Percentiles rank a stretch among this genome's conserved stretches.
phyloP scores from a whole-genome alignment of 2,797 vertebrate genomes.

The Pangasius mekongensis region DNA sequence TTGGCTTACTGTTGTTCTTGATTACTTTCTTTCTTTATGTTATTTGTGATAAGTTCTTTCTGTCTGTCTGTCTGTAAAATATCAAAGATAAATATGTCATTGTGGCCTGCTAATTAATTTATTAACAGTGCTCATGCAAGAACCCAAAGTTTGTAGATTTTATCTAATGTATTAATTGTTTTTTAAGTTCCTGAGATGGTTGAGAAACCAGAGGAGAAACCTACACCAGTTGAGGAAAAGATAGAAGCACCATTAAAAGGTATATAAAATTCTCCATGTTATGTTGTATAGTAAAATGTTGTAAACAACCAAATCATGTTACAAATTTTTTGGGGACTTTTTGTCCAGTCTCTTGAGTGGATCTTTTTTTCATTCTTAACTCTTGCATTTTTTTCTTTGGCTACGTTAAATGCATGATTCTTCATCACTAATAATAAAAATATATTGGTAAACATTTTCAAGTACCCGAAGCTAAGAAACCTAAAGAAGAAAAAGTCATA shows the following conservation, averaged over 20 bases:
- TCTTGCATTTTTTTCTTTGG: conserved; percentile 22
- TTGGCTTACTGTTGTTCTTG: background rate
- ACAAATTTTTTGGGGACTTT: conserved; percentile 12
- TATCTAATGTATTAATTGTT: conserved; percentile 60
- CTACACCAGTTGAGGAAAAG: conserved; percentile 57
- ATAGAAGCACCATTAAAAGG: conserved; percentile 66
- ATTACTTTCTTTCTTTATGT: background rate
- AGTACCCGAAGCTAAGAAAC: conserved; percentile 69
- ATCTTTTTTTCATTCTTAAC: background rate
- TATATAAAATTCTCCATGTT: conserved; percentile 61
- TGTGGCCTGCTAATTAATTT: background rate
- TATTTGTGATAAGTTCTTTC: conserved; percentile 4
- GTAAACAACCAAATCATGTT: background rate
- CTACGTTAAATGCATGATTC: conserved; percentile 12
- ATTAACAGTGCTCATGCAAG: conserved; percentile 15
- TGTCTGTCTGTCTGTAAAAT: conserved; percentile 18
- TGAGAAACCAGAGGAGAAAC: conserved; percentile 62
- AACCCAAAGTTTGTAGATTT: conserved; percentile 14
- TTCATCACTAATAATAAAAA: background rate
- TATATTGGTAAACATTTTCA: conserved; percentile 54
- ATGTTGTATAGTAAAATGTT: conserved; percentile 27
- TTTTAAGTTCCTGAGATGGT: conserved; percentile 69
- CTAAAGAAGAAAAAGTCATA: conserved; percentile 71
- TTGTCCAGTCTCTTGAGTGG: conserved; percentile 7
- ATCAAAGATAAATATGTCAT: conserved; percentile 4